Evolutionary conservation across 2,113 vertebrate species (phyloP), one percentile per base, ranked within the genome.

Genomic region (Rhinopithecus roxellana): DNA sequence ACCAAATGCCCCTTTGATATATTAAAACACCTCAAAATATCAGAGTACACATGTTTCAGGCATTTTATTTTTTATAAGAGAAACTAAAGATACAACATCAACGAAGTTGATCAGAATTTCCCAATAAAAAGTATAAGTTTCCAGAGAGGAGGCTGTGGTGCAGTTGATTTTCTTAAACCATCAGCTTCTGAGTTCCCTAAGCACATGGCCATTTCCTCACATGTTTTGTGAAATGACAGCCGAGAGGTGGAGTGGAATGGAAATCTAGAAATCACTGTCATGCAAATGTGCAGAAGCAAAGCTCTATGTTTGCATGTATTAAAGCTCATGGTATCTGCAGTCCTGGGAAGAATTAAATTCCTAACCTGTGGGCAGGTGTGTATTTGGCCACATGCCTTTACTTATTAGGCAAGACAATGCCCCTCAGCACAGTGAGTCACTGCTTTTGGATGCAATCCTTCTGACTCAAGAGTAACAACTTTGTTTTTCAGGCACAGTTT

Each of bases 341-440:
- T 92, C 88, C 84, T 77, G 79, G 86, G 87, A 97, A 96, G 88
- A 90, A 94, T 67, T 95, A 79, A 80, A 96, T 95, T 97, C 93
- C 90, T 84, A 97, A 84, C 87, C 78, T 0, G 3, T 94, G 92
- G 82, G 85, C 95, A 98, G 74, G 84, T 70, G 17, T 98, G 83
- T 8, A 50, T 95, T 97, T 98, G 95, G 69, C 96, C 89, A 90
- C 1, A 50, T 97, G 97, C 70, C 84, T 97, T 90, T 92, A 59
- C 40, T 94, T 72, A 40, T 18, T 95, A 43, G 57, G 67, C 90
- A 95, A 96, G 95, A 64, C 48, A 0, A 1, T 50, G 30, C 82
- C 77, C 97, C 35, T 98, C 52, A 48, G 92, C 25, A 2, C 13
- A 52, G 48, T 97, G 89, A 98, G 87, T 97, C 93, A 96, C 94